phyloP scores from a whole-genome alignment of 1,140 invertebrate species.

The Adelges cooleyi region DNA sequence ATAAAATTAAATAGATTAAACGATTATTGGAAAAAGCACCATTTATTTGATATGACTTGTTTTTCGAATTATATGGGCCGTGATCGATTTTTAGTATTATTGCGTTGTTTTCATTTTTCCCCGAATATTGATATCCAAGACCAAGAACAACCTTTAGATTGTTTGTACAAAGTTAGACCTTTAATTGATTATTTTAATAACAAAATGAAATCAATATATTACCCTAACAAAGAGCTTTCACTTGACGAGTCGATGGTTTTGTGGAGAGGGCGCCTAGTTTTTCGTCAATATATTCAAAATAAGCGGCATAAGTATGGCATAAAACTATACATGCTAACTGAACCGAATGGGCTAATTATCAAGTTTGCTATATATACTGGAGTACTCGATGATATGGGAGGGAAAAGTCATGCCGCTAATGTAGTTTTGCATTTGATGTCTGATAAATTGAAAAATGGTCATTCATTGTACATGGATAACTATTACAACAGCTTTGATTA shows the following conservation, averaged over 20 bases:
- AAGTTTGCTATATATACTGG: background rate
- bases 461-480: background rate
- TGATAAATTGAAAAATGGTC: background rate
- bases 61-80: slow-evolving; percentile 22
- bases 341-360: background rate
- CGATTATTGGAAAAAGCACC: background rate
- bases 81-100: slow-evolving; percentile 24
- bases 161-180: slow-evolving; percentile 20
- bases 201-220: slow-evolving; percentile 34
- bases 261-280: background rate
- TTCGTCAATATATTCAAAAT: slow-evolving; percentile 4
- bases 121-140: background rate
- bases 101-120: slow-evolving; percentile 17
- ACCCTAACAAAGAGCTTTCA: slow-evolving; percentile 32
- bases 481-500: background rate
- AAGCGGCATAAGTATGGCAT: background rate
- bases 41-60: background rate
- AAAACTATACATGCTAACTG: background rate
- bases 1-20: background rate
- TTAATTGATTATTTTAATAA: slow-evolving; percentile 34
- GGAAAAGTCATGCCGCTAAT: background rate
- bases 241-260: background rate
- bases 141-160: background rate
- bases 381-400: background rate
- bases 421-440: background rate